Base-by-base conservation (phyloP, 2,888 invertebrate genomes). In the Acronicta psi region DNA sequence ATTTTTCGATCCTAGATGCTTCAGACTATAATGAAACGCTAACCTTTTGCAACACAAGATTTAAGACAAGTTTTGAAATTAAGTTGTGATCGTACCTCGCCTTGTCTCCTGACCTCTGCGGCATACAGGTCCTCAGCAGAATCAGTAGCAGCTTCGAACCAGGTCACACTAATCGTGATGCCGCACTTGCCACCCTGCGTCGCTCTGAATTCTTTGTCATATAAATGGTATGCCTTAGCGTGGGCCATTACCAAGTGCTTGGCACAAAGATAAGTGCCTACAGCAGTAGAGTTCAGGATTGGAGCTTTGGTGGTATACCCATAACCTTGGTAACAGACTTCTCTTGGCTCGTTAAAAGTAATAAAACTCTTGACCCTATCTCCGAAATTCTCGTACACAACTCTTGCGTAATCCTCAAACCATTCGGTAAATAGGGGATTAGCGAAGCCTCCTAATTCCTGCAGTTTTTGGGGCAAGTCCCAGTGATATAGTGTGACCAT, bases 401-500 rank as follows among this genome's bases (percentile, higher is more conserved):
- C 79, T 25, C 87, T 81, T 0, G 95, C 93, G 64, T 95, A 95
- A 11, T 92, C 90, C 52, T 88, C 89, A 64, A 94, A 95, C 88
- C 94, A 94, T 16, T 86, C 82, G 0, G 89, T 65, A 13, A 94
- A 77, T 0, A 89, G 38, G 0, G 91, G 85, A 64, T 93, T 94
- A 0, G 84, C 37, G 8, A 72, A 57, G 13, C 69, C 69, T 55
- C 82, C 54, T 92, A 70, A 29, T n/a, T 49, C 79, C 36, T 82
- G 79, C 20, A 80, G 66, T n/a, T 65, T 73, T 7, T 82, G 88
- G 0, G 95, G 95, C 40, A 95, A 73, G 70, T 95, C 95, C 89
- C 93, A 94, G 53, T 95, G 95, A 68, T 91, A 94, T 36, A 95
- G 80, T 0, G 95, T 95, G 0, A 95, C 86, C 81, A 95, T 86